Evolutionary conservation across 2,113 vertebrate species (phyloP).

Genomic region (Sardina pilchardus): DNA sequence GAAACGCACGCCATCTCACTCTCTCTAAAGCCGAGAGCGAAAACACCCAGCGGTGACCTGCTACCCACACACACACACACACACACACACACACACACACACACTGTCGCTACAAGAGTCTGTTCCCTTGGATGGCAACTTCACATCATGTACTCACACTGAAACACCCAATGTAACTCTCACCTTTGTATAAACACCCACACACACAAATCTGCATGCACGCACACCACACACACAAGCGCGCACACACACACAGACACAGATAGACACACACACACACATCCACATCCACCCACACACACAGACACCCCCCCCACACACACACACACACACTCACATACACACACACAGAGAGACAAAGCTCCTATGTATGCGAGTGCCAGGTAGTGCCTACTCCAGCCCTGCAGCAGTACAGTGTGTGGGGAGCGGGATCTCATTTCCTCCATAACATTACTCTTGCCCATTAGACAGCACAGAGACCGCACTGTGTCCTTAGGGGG

Average conservation of each 20-base stretch:
- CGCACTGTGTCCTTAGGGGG: neutral
- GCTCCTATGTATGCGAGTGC: neutral
- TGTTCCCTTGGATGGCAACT: neutral
- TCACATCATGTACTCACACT: neutral
- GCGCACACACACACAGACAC: no score
- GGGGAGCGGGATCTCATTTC: neutral
- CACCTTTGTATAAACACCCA: neutral
- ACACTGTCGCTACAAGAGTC: slow-evolving; percentile 20
- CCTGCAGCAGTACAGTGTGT: neutral
- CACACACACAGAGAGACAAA: neutral
- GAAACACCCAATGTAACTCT: neutral
- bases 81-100: neutral
- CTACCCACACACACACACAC: no score
- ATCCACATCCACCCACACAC: neutral
- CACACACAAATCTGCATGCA: neutral
- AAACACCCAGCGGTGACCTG: no score
- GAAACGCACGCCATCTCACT: no score
- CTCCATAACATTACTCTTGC: neutral
- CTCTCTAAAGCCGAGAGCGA: no score
- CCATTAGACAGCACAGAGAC: neutral
- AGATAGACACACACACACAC: slow-evolving; percentile 1
- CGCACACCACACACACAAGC: neutral
- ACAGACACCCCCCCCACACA: neutral
- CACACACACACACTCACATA: neutral
- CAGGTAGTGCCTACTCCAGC: neutral